A percentile compares a stretch with the other conserved stretches of the same genome.
phyloP scores from a whole-genome alignment of 2,888 invertebrate genomes.

The Automeris io region DNA sequence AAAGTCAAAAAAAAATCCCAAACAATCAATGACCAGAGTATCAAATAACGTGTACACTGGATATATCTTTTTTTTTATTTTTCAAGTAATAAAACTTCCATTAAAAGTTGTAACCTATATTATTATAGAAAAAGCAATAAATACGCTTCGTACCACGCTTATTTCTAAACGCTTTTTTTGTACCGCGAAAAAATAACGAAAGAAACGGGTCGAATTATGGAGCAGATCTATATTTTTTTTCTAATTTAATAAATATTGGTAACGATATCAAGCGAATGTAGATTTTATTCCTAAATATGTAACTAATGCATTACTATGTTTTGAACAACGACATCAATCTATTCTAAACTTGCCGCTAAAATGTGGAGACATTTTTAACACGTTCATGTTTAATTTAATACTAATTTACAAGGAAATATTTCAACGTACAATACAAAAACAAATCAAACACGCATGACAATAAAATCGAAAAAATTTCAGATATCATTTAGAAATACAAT shows the following conservation, averaged over 20 bases:
- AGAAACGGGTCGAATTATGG: conserved; percentile 3
- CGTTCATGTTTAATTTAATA: no score
- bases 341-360: background rate
- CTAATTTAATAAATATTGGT: background rate
- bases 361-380: conserved; percentile 1
- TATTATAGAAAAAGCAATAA: conserved; percentile 1
- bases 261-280: background rate
- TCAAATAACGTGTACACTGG: no score
- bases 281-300: background rate
- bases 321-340: background rate
- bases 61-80: background rate
- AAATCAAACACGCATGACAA: background rate
- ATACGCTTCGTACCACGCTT: background rate
- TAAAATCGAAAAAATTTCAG: background rate
- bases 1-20: no score
- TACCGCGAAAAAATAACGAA: background rate
- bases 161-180: background rate
- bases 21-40: no score
- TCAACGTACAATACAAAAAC: background rate
- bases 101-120: conserved; percentile 1
- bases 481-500: conserved; percentile 5
- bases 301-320: conserved; percentile 2
- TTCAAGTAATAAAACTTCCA: background rate
- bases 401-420: background rate
- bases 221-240: background rate